These are phyloP conservation scores for Gonatopus flavifemur DNA, from an alignment of 1,140 invertebrate species.

Conservation along the genomic window DNA sequence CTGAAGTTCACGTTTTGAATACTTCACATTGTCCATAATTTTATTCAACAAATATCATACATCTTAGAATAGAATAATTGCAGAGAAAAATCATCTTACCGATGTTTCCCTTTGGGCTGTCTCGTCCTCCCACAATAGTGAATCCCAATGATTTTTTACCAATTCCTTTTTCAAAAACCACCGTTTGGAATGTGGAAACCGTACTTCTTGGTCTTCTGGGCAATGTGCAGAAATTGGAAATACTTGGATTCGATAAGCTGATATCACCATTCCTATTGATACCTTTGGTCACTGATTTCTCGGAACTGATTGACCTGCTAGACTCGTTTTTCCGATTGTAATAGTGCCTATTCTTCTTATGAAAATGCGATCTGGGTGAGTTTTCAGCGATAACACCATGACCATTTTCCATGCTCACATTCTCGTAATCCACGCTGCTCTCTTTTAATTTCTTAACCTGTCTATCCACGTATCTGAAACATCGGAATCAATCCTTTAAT, in stretches of 20 bases:
- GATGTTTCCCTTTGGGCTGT: conserved; percentile 85
- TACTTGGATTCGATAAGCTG: conserved; percentile 44
- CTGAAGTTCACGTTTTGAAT: too few species aligned
- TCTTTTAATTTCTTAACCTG: conserved; percentile 60
- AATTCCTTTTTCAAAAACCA: conserved; percentile 80
- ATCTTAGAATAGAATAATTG: too few species aligned
- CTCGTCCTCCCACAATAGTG: conserved; percentile 87
- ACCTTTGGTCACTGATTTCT: conserved; percentile 21
- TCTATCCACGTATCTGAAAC: conserved; percentile 35
- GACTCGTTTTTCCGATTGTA: conserved; percentile 40
- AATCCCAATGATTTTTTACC: conserved; percentile 86
- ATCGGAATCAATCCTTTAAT: conserved; percentile 29
- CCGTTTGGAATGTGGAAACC: conserved; percentile 70
- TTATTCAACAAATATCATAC: too few species aligned
- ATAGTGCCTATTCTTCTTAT: conserved; percentile 43
- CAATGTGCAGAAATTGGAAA: conserved; percentile 71
- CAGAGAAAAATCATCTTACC: too few species aligned
- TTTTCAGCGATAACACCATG: conserved; percentile 53
- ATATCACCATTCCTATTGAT: conserved; percentile 14
- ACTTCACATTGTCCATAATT: too few species aligned
- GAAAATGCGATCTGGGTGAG: conserved; percentile 50
- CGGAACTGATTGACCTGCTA: conserved; percentile 37
- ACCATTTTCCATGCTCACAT: conserved; percentile 61
- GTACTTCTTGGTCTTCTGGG: conserved; percentile 68
- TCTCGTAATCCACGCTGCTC: conserved; percentile 71